Percentiles rank a stretch among this genome's conserved stretches.
phyloP scores from a whole-genome alignment of 2,888 invertebrate genomes.

The Zhengitettix transpicula region DNA sequence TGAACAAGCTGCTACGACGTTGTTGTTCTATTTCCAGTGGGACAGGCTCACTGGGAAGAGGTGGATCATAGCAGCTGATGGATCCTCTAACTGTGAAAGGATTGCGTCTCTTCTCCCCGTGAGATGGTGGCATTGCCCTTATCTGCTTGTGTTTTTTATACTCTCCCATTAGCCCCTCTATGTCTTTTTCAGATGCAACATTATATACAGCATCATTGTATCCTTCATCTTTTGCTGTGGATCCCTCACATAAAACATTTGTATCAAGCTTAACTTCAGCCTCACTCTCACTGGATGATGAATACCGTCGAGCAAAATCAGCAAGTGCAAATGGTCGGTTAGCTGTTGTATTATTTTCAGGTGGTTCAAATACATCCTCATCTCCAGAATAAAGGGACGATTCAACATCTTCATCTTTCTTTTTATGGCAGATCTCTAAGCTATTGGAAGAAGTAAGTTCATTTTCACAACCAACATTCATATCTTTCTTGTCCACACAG shows the following conservation, averaged over 20 bases:
- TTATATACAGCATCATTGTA: conserved; percentile 18
- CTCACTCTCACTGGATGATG: conserved; percentile 4
- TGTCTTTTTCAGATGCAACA: conserved; percentile 28
- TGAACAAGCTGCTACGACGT: conserved; percentile 61
- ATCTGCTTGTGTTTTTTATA: conserved; percentile 34
- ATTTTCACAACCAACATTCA: not conserved
- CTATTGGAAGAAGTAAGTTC: not conserved
- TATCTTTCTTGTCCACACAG: not conserved
- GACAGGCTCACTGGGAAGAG: conserved; percentile 40
- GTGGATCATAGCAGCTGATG: conserved; percentile 20
- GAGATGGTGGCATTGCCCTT: conserved; percentile 24
- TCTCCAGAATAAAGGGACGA: conserved; percentile 3
- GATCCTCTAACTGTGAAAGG: conserved; percentile 20
- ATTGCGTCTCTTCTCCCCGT: conserved; percentile 17
- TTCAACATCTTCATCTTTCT: not conserved
- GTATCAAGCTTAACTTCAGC: not conserved
- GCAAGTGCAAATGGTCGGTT: conserved; percentile 13
- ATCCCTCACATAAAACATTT: not conserved
- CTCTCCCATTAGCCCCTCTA: conserved; percentile 31
- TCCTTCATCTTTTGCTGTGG: not conserved
- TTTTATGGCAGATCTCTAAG: not conserved
- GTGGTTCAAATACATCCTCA: conserved; percentile 8
- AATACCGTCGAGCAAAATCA: conserved; percentile 10
- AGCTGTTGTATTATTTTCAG: conserved; percentile 4
- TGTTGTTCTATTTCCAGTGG: conserved; percentile 74